Percentiles rank a stretch among this genome's conserved stretches.
Conservation (phyloP, 2,888 invertebrate genomes). For the Acrocera orbiculus region DNA sequence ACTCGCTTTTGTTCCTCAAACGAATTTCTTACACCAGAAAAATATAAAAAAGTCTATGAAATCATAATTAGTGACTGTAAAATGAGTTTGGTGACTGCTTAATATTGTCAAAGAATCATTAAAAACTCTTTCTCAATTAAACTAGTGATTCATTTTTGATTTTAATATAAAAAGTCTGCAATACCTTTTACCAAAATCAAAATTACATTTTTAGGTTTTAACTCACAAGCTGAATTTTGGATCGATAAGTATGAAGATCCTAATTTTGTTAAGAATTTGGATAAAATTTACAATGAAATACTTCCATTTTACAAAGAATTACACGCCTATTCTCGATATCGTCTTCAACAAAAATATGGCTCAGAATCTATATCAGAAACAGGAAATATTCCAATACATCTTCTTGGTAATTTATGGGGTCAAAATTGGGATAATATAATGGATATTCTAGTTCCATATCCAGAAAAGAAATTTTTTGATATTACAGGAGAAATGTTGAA, state of each 20-base stretch:
- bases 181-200: too few relatives aligned
- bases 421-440: conserved; percentile 46
- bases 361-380: conserved; percentile 40
- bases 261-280: conserved; percentile 49
- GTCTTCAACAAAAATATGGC: conserved; percentile 52
- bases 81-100: too few relatives aligned
- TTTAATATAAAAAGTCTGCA: too few relatives aligned
- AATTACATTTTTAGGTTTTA: conserved; percentile 36
- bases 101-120: too few relatives aligned
- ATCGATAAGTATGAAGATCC: conserved; percentile 49
- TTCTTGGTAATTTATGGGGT: conserved; percentile 68
- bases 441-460: conserved; percentile 49
- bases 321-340: conserved; percentile 63
- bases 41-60: too few relatives aligned
- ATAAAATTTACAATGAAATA: conserved; percentile 49
- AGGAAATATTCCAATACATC: conserved; percentile 61
- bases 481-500: conserved; percentile 1
- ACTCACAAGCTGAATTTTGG: conserved; percentile 53
- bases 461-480: conserved; percentile 48
- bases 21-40: too few relatives aligned
- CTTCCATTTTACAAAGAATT: conserved; percentile 65
- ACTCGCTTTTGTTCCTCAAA: too few relatives aligned
- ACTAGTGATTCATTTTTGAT: too few relatives aligned
- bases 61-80: too few relatives aligned
- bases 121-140: too few relatives aligned